phyloP scores from a whole-genome alignment of 1,140 invertebrate genomes.

The Reticulitermes speratus region DNA sequence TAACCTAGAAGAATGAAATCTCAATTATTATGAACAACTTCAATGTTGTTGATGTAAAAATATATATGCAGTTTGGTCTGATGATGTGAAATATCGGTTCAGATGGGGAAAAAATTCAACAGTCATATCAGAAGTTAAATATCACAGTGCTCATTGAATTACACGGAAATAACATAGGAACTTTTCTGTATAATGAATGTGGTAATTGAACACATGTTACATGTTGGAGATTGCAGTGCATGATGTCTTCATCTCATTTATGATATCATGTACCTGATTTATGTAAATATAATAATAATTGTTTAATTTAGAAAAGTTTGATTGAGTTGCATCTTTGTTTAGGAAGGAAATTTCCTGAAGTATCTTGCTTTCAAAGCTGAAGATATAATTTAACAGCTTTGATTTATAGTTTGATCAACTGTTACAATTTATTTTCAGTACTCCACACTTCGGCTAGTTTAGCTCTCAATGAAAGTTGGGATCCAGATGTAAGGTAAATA shows the following conservation, averaged over 20 bases:
- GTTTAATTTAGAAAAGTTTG: background rate
- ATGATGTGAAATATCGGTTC: too few species aligned
- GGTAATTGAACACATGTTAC: too few species aligned
- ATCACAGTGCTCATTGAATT: too few species aligned
- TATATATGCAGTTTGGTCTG: too few species aligned
- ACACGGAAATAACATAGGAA: too few species aligned
- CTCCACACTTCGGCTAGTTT: conserved; percentile 96
- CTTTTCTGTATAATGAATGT: too few species aligned
- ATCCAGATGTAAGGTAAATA: conserved; percentile 79
- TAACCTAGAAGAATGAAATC: too few species aligned
- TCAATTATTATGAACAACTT: too few species aligned
- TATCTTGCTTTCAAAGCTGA: conserved; percentile 14
- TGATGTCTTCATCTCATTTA: background rate
- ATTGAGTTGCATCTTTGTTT: conserved; percentile 2
- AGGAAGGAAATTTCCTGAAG: background rate
- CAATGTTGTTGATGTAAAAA: too few species aligned
- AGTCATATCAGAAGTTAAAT: too few species aligned
- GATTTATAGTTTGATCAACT: background rate
- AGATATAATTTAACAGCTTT: background rate
- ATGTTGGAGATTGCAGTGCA: background rate
- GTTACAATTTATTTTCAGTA: conserved; percentile 65
- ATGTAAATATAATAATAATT: background rate
- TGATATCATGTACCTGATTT: background rate
- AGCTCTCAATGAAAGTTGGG: conserved; percentile 96
- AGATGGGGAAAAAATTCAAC: too few species aligned